Evolutionary conservation across 2,888 invertebrate genomes (phyloP), one percentile per base, ranked within the genome.

Genomic region (Encarsia formosa): DNA sequence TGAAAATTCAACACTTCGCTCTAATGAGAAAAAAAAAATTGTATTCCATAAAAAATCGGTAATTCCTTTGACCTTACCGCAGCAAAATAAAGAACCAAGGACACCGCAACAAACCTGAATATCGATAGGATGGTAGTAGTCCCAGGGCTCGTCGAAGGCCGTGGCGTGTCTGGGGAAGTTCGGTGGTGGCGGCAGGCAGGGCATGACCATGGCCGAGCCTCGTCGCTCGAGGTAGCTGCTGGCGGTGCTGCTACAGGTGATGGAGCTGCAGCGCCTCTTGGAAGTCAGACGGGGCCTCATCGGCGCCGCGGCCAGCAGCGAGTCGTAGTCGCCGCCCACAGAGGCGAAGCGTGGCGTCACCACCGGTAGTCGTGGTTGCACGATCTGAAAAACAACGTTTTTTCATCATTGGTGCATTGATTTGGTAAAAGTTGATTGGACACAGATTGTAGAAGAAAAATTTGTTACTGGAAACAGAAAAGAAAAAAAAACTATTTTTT

Each of bases 241-340:
- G 53, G 87, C 89, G 31, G 88, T 88, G 68, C 89, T 89, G 62
- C 89, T 90, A 73, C 88, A 89, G 24, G 90, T 90, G 65, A 88
- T 86, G 59, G 88, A 89, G 69, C 89, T 89, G 63, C 86, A 80
- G 40, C 90, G 81, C 37, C 89, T 74, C 55, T 52, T 16, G 4
- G 49, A 20, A 26, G 24, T 3, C 1, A 34, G 32, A n/a, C 44
- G 11, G 35, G 24, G 16, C 41, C 84, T 79, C 52, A 70, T 71
- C 16, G 82, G 80, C 23, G 87, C 83, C 50, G 87, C 85, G 51
- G 86, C 84, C 59, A 87, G 75, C 49, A 88, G 69, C 64, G 86
- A 81, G 62, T 85, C 86, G 59, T 87, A 88, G 52, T 87, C 87
- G 44, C 74, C 74, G 64, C 79, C 79, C 53, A 83, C 77, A 39